A percentile compares a stretch with the other conserved stretches of the same genome.
phyloP scores from a whole-genome alignment of 2,113 vertebrate species.

The Pterocles burchelli region DNA sequence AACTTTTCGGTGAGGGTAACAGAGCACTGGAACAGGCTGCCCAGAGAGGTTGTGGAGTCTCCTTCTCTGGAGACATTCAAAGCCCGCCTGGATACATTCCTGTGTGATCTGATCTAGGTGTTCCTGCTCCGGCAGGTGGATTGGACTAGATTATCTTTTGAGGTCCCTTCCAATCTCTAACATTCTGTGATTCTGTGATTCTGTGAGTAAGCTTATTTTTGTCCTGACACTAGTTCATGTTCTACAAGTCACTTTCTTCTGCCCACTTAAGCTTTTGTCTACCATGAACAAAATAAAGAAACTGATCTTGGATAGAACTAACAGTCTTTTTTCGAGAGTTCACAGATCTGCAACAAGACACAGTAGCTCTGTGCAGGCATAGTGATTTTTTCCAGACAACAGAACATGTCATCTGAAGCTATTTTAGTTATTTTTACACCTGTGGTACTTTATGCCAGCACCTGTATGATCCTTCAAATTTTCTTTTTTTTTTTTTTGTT shows the following conservation, averaged over 20 bases:
- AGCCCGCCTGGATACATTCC: too few relatives aligned
- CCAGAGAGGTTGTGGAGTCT: too few relatives aligned
- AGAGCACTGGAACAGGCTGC: too few relatives aligned
- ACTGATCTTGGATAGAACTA: background rate
- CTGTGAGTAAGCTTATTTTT: background rate
- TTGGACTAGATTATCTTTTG: too few relatives aligned
- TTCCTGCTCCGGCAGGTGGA: too few relatives aligned
- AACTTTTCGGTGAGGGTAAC: too few relatives aligned
- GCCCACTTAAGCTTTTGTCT: background rate
- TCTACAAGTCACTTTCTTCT: background rate
- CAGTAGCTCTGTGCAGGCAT: background rate
- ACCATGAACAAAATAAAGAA: background rate
- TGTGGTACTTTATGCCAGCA: background rate
- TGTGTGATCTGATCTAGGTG: too few relatives aligned
- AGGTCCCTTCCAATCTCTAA: too few relatives aligned
- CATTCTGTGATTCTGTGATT: too few relatives aligned
- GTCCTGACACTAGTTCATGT: background rate
- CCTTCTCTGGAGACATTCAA: too few relatives aligned
- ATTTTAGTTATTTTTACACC: background rate
- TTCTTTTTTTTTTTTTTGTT: background rate
- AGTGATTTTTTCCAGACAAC: background rate
- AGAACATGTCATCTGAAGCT: background rate
- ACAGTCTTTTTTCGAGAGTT: background rate
- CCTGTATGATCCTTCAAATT: background rate
- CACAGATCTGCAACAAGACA: background rate